Evolutionary conservation across 64 coral and sea anemone species (phyloP), one percentile per base, ranked within the genome.

Genomic region (Montipora cactus): DNA sequence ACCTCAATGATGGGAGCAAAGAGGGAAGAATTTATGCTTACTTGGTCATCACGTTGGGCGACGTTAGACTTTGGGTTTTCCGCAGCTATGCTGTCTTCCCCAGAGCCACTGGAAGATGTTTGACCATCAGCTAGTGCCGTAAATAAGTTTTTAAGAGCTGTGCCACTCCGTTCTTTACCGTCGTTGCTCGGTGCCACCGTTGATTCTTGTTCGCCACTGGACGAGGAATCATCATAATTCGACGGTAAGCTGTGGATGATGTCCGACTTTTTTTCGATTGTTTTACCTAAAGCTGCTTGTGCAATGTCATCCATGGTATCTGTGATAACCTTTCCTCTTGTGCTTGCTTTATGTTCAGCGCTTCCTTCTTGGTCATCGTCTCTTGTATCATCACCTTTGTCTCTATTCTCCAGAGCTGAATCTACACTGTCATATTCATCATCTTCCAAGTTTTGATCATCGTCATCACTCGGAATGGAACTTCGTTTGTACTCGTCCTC

Each of bases 221-320:
- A 37, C 37, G 45, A 71, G 12, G 52, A 59, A 1, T 88, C 22
- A 74, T 92, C 81, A 15, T 82, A 25, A 55, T 75, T 73, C 53
- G 88, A 75, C 13, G 95, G 95, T 50, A 97, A 87, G 70, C 92
- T 92, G 28, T 82, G 84, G 9, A 94, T 94, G 3, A 97, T 92
- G 76, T 97, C 95, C 44, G 93, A 94, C 49, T 97, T 97, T 83
- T 67, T 94, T 28, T 97, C 92, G 7, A 94, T 93, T 18, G 80
- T 44, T 58, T 77, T 84, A 45, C 78, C 83, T 44, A 93, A 93
- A 49, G 95, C 95, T 0, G 93, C 93, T 44, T 89, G 68, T 73
- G 92, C 95, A 44, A 97, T 92, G 71, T 97, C 95, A 44, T 79
- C 95, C 58, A 97, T 79, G 0, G 95, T 92, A 13, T 97, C 95